Base-by-base conservation (phyloP, 1,140 invertebrate genomes). In the Rhyzopertha dominica region DNA sequence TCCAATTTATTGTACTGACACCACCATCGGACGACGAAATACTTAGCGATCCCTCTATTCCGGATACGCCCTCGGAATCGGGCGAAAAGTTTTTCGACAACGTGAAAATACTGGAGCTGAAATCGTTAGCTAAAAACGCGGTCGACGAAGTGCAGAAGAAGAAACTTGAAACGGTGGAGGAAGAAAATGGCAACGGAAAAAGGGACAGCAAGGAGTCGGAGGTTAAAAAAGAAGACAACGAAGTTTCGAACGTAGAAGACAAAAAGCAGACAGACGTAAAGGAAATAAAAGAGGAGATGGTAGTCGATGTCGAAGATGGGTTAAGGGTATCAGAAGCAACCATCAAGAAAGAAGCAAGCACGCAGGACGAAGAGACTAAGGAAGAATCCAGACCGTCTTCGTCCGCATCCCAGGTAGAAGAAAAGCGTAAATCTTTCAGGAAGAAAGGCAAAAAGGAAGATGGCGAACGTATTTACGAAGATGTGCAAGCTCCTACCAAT, bases 361-460 rank as follows among this genome's bases (percentile, higher is more conserved):
- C n/a, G n/a, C n/a, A 62, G 38, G 66, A n/a, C n/a, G 46, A 48
- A 31, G 46, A 48, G 43, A n/a, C 38, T 9, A 28, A 23, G 1
- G 38, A 40, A 24, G 44, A 51, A 30, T 14, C 22, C 9, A 4
- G 24, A 19, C 19, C 23, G n/a, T 25, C 40, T 22, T 34, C 37
- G 9, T 32, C 40, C 14, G 53, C 48, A 28, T 25, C n/a, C n/a
- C n/a, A n/a, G n/a, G n/a, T 70, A 39, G 19, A 70, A 68, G 65
- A 67, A 70, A 61, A 65, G 65, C 53, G 47, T 68, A 42, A 62
- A n/a, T n/a, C n/a, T n/a, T n/a, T n/a, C n/a, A n/a, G n/a, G n/a
- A 67, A 49, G 61, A 63, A 59, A 59, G 49, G 29, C 49, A 62
- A 48, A 58, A 59, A 62, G 35, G 65, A 65, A 51, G 66, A 69